These are phyloP conservation scores for Ariolimax columbianus DNA, from an alignment of 2,888 invertebrate species.

Conservation along the genomic window DNA sequence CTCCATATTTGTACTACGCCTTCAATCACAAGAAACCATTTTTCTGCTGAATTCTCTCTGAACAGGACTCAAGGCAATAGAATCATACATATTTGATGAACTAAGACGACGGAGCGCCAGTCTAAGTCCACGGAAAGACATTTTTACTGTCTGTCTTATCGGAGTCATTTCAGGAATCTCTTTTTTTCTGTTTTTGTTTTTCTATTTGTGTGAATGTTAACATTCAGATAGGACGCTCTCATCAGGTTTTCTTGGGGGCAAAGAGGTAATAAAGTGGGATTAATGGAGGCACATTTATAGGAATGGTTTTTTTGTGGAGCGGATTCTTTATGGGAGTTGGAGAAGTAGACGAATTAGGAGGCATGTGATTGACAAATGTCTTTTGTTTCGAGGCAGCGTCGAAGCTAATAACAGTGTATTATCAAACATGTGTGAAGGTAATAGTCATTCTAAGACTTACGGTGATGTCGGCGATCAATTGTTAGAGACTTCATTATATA, in stretches of 20 bases:
- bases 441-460: too few relatives aligned
- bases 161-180: not conserved
- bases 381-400: too few relatives aligned
- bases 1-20: not conserved
- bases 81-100: constrained; percentile 36
- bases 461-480: too few relatives aligned
- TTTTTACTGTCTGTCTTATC: not conserved
- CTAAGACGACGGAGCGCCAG: not conserved
- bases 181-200: too few relatives aligned
- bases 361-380: too few relatives aligned
- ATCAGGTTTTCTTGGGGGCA: not conserved
- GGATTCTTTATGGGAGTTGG: too few relatives aligned
- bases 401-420: too few relatives aligned
- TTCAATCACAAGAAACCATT: not conserved
- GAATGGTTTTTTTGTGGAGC: too few relatives aligned
- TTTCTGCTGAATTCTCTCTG: not conserved
- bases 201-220: not conserved
- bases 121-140: not conserved
- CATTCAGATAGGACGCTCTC: not conserved
- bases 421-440: too few relatives aligned
- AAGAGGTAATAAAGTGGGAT: not conserved
- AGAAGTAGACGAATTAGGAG: too few relatives aligned
- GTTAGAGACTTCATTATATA: too few relatives aligned
- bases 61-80: not conserved
- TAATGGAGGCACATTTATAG: not conserved